These are phyloP conservation scores for Andrena bicolor DNA, from an alignment of 2,888 invertebrate genomes.

Conservation along the genomic window DNA sequence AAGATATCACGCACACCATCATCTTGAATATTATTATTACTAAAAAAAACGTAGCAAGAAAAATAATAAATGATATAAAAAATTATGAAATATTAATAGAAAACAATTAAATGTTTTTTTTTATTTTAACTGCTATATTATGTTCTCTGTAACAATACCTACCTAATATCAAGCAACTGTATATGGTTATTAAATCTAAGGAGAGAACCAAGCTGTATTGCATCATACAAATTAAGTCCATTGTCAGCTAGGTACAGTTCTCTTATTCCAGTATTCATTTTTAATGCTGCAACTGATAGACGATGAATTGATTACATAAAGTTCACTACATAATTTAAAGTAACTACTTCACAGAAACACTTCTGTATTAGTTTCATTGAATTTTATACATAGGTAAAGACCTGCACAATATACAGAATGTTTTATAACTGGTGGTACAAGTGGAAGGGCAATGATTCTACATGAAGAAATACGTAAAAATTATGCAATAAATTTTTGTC, in stretches of 20 bases:
- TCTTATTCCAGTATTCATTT: slow-evolving; percentile 90
- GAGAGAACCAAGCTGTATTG: slow-evolving; percentile 91
- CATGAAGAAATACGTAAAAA: no score
- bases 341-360: not conserved
- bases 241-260: slow-evolving; percentile 95
- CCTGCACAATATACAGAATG: not conserved
- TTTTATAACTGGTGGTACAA: no score
- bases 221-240: slow-evolving; percentile 90
- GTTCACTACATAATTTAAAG: slow-evolving; percentile 12
- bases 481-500: no score
- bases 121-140: not conserved
- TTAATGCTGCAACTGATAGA: slow-evolving; percentile 90
- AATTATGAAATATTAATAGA: slow-evolving; percentile 5
- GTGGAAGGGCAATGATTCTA: no score
- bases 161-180: slow-evolving; percentile 93
- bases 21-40: slow-evolving; percentile 88
- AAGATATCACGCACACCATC: slow-evolving; percentile 90
- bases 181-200: slow-evolving; percentile 91
- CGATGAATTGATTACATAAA: not conserved
- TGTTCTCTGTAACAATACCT: slow-evolving; percentile 74
- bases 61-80: slow-evolving; percentile 13
- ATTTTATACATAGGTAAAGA: not conserved
- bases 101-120: slow-evolving; percentile 3
- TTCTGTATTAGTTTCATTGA: not conserved
- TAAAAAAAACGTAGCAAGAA: slow-evolving; percentile 73